Evolutionary conservation across 2,888 invertebrate species (phyloP), one percentile per base, ranked within the genome.

Genomic region (Venusia cambrica): DNA sequence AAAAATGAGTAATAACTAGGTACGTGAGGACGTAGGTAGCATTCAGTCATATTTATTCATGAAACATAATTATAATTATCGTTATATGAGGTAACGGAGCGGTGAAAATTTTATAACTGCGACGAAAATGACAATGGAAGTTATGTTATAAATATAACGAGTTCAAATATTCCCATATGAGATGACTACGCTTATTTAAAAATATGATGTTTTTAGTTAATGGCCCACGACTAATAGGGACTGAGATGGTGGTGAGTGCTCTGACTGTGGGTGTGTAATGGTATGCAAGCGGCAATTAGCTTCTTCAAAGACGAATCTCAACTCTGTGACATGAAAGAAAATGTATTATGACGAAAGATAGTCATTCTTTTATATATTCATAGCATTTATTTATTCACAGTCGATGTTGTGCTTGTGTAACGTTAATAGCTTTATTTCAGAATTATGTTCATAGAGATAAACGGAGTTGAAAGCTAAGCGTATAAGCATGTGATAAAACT

Each of bases 101-200:
- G 55, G 42, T 41, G 43, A 55, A 40, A 57, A 65, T 55, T n/a
- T n/a, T 50, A 46, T 35, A 44, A 53, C 29, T 42, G 46, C 37
- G 27, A 47, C 39, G 32, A 45, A 52, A 57, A 60, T 56, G 52
- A 68, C 66, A 69, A 67, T 56, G 36, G 57, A 57, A 70, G 62
- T 62, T 41, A 22, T 27, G 27, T 31, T 14, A 35, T 44, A 28
- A 16, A 4, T 19, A 24, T 18, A 35, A 20, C 15, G 28, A 17
- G 26, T 14, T 21, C 4, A 21, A 26, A 16, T 36, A 4, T 35
- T 38, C 40, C 15, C 31, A 32, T 26, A 31, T 8, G 18, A 20
- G n/a, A 31, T 24, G 17, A 31, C 21, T 16, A 11, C 7, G 34
- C 34, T 26, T 8, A 7, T 15, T 17, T 29, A 26, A 30, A n/a